A percentile compares a stretch with the other conserved stretches of the same genome.
phyloP scores from a whole-genome alignment of 2,888 invertebrate genomes.

The Campaea margaritaria region DNA sequence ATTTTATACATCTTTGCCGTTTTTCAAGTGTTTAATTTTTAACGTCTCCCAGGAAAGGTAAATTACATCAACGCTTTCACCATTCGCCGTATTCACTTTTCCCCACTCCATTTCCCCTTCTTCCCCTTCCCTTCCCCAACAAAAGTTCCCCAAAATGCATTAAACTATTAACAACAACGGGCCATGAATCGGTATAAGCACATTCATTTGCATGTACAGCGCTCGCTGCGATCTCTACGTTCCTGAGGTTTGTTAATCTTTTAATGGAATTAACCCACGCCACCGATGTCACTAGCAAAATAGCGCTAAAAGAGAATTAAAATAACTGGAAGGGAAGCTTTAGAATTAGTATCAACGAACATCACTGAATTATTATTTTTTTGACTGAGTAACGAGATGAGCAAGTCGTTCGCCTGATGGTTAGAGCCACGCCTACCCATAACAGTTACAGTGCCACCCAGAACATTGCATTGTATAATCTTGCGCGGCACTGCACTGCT shows the following conservation, averaged over 20 bases:
- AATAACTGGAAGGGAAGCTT: slow-evolving; percentile 1
- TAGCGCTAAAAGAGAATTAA: slow-evolving; percentile 53
- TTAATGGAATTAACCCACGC: slow-evolving; percentile 78
- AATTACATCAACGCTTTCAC: no score
- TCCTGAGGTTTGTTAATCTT: slow-evolving; percentile 78
- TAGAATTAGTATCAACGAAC: not conserved
- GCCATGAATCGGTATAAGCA: slow-evolving; percentile 20
- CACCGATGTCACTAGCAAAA: slow-evolving; percentile 71
- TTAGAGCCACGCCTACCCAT: no score
- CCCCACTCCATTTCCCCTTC: not conserved
- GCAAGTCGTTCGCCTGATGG: no score
- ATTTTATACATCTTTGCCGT: no score
- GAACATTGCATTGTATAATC: no score
- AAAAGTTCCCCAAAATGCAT: slow-evolving; percentile 25
- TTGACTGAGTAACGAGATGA: no score
- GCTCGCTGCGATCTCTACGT: slow-evolving; percentile 54
- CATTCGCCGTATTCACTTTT: no score
- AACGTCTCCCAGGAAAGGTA: no score
- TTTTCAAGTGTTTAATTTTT: no score
- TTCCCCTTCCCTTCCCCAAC: not conserved
- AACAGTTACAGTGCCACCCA: no score
- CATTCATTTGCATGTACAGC: slow-evolving; percentile 37
- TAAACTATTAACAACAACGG: slow-evolving; percentile 27
- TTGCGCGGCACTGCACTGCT: no score
- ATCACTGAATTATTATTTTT: no score